Conservation (phyloP, 2,888 invertebrate genomes). For the Lasioglossum oenotherae region DNA sequence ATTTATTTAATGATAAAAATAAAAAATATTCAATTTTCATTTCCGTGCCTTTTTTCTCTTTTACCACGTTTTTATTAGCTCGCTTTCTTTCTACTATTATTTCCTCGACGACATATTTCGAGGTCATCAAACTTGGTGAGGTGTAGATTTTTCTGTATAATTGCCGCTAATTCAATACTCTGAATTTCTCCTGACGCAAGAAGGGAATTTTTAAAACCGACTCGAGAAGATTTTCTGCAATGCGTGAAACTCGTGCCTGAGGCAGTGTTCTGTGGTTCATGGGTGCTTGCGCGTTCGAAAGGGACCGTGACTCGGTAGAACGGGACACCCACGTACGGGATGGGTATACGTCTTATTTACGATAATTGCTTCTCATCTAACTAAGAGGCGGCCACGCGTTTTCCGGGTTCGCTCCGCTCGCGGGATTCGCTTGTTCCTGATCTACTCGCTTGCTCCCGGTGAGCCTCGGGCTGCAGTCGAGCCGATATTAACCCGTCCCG, state of each 20-base stretch:
- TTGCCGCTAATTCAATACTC: no score
- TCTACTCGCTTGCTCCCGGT: neutral
- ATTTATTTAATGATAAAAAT: no score
- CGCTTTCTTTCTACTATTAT: no score
- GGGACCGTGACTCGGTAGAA: neutral
- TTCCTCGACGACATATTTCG: no score
- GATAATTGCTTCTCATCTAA: conserved; percentile 68
- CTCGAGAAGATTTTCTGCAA: neutral
- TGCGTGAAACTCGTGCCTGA: neutral
- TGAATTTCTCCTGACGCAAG: neutral
- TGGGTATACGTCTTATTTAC: conserved; percentile 67
- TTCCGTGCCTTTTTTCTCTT: no score
- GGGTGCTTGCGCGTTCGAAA: neutral
- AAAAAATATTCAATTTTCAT: no score
- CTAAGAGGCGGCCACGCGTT: conserved; percentile 55
- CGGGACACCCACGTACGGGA: conserved; percentile 57
- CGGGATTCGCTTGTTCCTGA: conserved; percentile 18
- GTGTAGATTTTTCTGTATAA: no score
- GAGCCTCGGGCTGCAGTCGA: neutral
- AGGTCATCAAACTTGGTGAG: no score
- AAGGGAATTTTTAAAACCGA: neutral
- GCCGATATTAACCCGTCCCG: conserved; percentile 65
- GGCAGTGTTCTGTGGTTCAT: neutral
- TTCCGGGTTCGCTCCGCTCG: conserved; percentile 48
- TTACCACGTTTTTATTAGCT: no score